Conservation (phyloP, 2,888 invertebrate species). For the Clusia tigrina region DNA sequence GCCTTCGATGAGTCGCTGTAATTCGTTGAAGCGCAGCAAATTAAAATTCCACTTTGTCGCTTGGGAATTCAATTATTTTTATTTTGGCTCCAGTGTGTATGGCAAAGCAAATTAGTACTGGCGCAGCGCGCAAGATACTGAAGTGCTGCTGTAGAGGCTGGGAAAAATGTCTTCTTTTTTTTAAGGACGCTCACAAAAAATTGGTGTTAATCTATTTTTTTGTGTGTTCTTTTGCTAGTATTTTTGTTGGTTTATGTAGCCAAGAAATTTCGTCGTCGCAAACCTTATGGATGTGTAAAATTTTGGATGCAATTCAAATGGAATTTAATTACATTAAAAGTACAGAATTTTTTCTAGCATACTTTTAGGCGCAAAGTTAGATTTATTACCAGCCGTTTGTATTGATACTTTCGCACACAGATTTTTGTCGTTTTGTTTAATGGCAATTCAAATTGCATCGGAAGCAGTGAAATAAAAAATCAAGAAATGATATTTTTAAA, state of each 20-base stretch:
- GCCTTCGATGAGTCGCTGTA: conserved; percentile 13
- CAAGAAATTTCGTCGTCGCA: neutral
- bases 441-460: too few relatives aligned
- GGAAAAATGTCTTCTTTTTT: neutral
- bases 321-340: conserved; percentile 26
- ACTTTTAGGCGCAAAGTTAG: conserved; percentile 2
- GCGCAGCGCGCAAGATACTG: too few relatives aligned
- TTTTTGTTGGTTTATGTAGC: neutral
- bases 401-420: neutral
- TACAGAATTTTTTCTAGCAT: neutral
- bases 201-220: conserved; percentile 8
- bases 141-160: too few relatives aligned
- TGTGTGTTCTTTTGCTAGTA: neutral
- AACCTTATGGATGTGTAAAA: neutral
- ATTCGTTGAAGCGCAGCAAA: conserved; percentile 45
- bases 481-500: too few relatives aligned
- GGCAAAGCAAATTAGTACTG: conserved; percentile 23
- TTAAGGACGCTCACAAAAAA: neutral
- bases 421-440: too few relatives aligned
- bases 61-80: conserved; percentile 59
- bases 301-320: conserved; percentile 18
- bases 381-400: neutral
- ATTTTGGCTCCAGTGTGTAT: conserved; percentile 12
- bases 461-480: too few relatives aligned
- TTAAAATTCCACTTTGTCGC: conserved; percentile 60